phyloP scores from a whole-genome alignment of 2,797 vertebrate species.

The Tragelaphus oryx region DNA sequence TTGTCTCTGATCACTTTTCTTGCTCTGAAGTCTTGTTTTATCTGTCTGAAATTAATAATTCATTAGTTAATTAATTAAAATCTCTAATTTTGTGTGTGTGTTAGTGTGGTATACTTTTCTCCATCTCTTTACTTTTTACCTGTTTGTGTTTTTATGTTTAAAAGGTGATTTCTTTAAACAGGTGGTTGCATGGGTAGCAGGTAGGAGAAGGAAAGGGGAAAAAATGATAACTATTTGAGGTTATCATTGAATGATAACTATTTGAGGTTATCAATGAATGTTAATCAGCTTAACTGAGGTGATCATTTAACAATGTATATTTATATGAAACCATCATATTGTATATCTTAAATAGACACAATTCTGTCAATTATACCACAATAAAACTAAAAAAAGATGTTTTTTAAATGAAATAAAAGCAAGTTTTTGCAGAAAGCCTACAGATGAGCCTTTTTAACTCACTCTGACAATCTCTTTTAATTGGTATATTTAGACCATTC shows the following conservation, averaged over 20 bases:
- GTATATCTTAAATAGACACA: neutral
- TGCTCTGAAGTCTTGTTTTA: neutral
- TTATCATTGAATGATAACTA: neutral
- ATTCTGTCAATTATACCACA: neutral
- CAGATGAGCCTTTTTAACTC: neutral
- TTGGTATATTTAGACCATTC: neutral
- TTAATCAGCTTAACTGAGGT: neutral
- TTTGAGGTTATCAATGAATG: neutral
- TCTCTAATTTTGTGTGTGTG: neutral
- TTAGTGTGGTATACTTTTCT: neutral
- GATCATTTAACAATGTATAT: neutral
- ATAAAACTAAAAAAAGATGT: neutral
- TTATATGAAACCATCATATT: neutral
- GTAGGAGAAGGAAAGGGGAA: neutral
- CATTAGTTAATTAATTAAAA: neutral
- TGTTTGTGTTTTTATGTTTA: neutral
- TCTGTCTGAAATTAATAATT: neutral
- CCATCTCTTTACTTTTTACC: neutral
- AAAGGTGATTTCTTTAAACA: neutral
- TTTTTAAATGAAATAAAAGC: neutral
- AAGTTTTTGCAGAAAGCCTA: neutral
- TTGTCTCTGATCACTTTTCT: neutral
- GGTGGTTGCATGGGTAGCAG: neutral
- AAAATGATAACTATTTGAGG: neutral
- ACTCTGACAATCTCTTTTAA: neutral